Base-by-base conservation (phyloP, 1,140 invertebrate species). In the Apis dorsata region DNA sequence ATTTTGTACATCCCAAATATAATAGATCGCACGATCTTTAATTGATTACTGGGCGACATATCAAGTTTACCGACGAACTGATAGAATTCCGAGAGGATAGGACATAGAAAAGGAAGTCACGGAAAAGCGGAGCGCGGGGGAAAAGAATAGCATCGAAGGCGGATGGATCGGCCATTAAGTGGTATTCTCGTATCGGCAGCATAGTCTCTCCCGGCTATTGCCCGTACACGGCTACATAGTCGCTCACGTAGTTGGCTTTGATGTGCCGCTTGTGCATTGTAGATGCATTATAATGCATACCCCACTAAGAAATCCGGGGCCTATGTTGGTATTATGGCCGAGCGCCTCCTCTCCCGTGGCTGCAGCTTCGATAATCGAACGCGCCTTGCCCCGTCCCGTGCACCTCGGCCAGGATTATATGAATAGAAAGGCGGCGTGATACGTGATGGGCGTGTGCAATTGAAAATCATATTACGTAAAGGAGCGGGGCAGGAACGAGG, bases 251-350 rank as follows among this genome's bases (percentile, higher is more conserved):
- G 85, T 72, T 81, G 53, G 79, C 90, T 92, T 93, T 93, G 92
- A 93, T 92, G 91, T 91, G 84, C 88, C 65, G 85, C 77, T 44
- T 72, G 51, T 90, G 91, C 88, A 92, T 91, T 89, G 91, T 88
- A 83, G 91, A 90, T 91, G 91, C 90, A 92, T 92, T 92, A 92
- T 92, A 92, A 93, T 93, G 89, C 88, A 85, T 86, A 83, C 86
- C 86, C 87, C 85, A 84, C 91, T 88, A 89, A 85, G 83, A 84
- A 78, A 51, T 63, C 60, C 34, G 34, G 34, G 53, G 86, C 77
- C 81, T 88, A 90, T 90, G 84, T 91, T 91, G 86, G 90, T 88
- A 92, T 91, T 90, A 89, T 86, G 87, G 84, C 79, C 82, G 87
- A 73, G 62, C 75, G 73, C 65, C 79, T 86, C 75, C 82, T 75